Evolutionary conservation across 2,888 invertebrate species (phyloP).

Genomic region (Agriopis marginaria): DNA sequence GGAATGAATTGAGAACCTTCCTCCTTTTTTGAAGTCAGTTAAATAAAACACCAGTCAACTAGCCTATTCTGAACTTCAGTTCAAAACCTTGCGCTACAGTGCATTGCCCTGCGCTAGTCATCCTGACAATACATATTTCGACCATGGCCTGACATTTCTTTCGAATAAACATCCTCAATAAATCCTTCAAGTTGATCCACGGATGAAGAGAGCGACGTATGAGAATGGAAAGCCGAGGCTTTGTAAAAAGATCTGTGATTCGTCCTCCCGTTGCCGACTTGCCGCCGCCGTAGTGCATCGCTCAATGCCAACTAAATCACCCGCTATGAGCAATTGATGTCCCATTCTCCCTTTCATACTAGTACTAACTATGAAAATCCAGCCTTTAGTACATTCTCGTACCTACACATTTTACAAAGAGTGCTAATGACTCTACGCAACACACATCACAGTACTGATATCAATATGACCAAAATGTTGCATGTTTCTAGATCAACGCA

Average conservation of each 20-base stretch:
- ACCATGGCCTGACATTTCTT: slow-evolving; percentile 40
- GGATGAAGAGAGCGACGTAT: slow-evolving; percentile 75
- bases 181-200: slow-evolving; percentile 77
- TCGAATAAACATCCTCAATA: slow-evolving; percentile 74
- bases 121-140: slow-evolving; percentile 34
- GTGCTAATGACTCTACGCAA: no score
- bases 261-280: slow-evolving; percentile 52
- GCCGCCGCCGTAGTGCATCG: slow-evolving; percentile 55
- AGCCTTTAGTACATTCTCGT: not conserved
- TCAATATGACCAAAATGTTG: no score
- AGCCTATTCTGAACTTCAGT: no score
- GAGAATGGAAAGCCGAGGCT: slow-evolving; percentile 67
- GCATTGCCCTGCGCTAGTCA: slow-evolving; percentile 29
- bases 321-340: slow-evolving; percentile 21
- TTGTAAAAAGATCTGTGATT: slow-evolving; percentile 59
- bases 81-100: no score
- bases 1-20: no score
- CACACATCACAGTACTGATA: no score
- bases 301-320: slow-evolving; percentile 51
- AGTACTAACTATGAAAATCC: not conserved
- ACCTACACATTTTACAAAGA: no score
- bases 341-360: not conserved
- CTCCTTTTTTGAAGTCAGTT: no score
- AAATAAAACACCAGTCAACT: no score
- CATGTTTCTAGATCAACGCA: no score